Evolutionary conservation across 2,113 vertebrate genomes (phyloP).

Genomic region (Mustela nigripes): DNA sequence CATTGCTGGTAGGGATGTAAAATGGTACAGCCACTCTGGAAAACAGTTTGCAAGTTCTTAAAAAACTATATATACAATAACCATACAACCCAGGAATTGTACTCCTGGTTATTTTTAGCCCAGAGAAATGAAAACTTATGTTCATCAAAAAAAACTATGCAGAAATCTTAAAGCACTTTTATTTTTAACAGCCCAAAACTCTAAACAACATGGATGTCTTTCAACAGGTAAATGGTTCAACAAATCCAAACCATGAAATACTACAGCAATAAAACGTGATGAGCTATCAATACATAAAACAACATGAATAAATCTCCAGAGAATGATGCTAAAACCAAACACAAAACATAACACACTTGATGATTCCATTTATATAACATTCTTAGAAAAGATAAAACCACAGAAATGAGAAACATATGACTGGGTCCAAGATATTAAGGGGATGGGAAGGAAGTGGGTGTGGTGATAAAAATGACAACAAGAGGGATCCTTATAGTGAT

Average conservation of each 20-base stretch:
- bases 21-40: slow-evolving; percentile 72
- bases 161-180: slow-evolving; percentile 35
- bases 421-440: not conserved
- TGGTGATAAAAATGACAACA: not conserved
- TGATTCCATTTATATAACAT: not conserved
- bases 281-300: not conserved
- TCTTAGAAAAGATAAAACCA: slow-evolving; percentile 19
- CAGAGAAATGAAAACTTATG: not conserved
- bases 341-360: not conserved
- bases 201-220: not conserved
- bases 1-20: slow-evolving; percentile 60
- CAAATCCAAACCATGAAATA: not conserved
- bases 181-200: not conserved
- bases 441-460: not conserved
- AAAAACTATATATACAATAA: slow-evolving; percentile 56
- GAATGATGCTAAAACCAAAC: not conserved
- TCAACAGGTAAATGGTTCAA: not conserved
- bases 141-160: not conserved
- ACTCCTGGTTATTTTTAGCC: slow-evolving; percentile 30
- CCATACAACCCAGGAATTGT: slow-evolving; percentile 16
- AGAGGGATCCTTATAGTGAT: not conserved
- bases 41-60: slow-evolving; percentile 72
- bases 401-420: not conserved
- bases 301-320: not conserved
- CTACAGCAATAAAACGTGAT: not conserved